Evolutionary conservation across 2,888 invertebrate genomes (phyloP).

Genomic region (Yponomeuta sedellus): DNA sequence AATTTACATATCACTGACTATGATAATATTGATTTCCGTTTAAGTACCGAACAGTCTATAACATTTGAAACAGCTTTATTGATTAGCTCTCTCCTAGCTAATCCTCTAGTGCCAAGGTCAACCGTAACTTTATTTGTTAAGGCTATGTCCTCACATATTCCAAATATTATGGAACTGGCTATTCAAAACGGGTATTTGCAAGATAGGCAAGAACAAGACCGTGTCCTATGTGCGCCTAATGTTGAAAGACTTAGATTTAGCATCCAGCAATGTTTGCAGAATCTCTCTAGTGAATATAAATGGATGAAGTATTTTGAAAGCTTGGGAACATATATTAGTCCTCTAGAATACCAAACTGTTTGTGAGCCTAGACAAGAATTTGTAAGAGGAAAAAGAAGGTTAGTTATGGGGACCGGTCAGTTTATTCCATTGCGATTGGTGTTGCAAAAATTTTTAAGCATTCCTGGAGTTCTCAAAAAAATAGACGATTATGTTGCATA

Average conservation of each 20-base stretch:
- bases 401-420: slow-evolving; percentile 4
- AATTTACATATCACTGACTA: no score
- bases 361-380: slow-evolving; percentile 8
- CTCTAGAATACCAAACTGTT: slow-evolving; percentile 15
- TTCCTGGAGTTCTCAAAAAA: slow-evolving; percentile 13
- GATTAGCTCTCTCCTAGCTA: not conserved
- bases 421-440: slow-evolving; percentile 18
- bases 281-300: slow-evolving; percentile 10
- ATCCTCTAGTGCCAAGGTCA: not conserved
- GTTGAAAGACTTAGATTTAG: not conserved
- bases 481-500: slow-evolving; percentile 2
- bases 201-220: not conserved
- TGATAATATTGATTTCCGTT: no score
- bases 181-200: not conserved
- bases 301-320: slow-evolving; percentile 13
- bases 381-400: slow-evolving; percentile 8
- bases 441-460: slow-evolving; percentile 17
- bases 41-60: no score
- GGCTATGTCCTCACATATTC: not conserved
- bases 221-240: not conserved
- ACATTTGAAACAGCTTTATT: no score
- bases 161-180: not conserved
- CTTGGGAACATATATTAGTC: slow-evolving; percentile 15
- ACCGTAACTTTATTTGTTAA: not conserved
- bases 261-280: not conserved